These are phyloP conservation scores for Petaurus breviceps DNA, from an alignment of 2,113 vertebrate genomes.

Conservation along the genomic window DNA sequence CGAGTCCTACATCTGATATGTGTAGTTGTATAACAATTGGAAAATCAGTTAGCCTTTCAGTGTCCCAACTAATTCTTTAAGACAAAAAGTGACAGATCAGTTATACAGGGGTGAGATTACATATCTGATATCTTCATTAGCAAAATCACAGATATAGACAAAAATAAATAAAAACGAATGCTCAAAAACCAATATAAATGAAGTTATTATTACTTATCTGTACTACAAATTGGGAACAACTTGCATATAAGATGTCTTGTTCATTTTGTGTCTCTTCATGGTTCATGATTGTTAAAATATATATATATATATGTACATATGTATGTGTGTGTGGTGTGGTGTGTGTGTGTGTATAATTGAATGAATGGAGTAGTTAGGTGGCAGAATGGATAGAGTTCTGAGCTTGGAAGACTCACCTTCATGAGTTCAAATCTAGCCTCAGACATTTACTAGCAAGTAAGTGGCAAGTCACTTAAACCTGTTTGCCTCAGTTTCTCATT, in stretches of 20 bases:
- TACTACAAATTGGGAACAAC: not conserved
- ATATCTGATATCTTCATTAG: not conserved
- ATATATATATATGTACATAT: too few relatives aligned
- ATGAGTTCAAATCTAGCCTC: not conserved
- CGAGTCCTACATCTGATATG: not conserved
- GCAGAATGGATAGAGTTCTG: too few relatives aligned
- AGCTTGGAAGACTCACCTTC: not conserved
- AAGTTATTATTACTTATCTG: not conserved
- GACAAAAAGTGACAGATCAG: not conserved
- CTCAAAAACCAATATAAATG: not conserved
- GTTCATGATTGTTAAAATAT: not conserved
- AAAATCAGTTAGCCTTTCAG: not conserved
- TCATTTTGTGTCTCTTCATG: not conserved
- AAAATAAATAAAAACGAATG: not conserved
- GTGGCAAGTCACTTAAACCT: not conserved
- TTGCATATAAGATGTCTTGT: not conserved
- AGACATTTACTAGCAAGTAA: not conserved
- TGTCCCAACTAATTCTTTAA: not conserved
- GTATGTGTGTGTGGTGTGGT: too few relatives aligned
- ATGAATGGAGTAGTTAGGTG: too few relatives aligned
- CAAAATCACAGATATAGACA: not conserved
- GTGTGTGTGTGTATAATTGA: too few relatives aligned
- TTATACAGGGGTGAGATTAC: not conserved
- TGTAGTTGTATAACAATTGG: not conserved
- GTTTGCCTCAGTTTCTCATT: not conserved